Base-by-base conservation (phyloP, 2,113 vertebrate species). In the Myxocyprinus asiaticus region DNA sequence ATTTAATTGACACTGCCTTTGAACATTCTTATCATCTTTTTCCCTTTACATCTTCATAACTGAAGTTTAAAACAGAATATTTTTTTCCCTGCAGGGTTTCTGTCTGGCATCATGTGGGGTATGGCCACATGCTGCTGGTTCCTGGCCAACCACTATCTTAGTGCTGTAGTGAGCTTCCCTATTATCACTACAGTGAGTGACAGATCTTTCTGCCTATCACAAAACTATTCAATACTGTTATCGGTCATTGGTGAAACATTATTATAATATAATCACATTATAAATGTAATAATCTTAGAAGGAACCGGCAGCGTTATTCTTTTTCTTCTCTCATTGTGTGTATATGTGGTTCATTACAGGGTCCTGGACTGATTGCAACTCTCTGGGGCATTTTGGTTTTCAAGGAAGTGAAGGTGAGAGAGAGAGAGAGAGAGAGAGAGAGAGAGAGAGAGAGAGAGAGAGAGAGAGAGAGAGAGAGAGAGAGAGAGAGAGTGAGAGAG, bases 81-180 rank as follows among this genome's bases (percentile, higher is more conserved):
- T 7, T 44, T 42, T 65, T 45, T 88, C 48, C 87, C 69, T 81
- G 79, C 50, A 96, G 95, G 94, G 4, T 94, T 95, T 88, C 74
- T 90, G 67, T 95, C 94, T 10, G 95, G 95, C 43, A 42, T 93
- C 10, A 92, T 96, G 69, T 96, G 95, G 95, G 94, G 91, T 2
- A 83, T 94, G 59, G 94, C 94, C 42, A 94, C 83, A 66, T 96
- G 94, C 88, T 95, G 93, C 83, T 96, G 95, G 94, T 94, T 96
- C 81, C 64, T 96, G 76, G 94, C 95, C 56, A 96, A 96, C 82
- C 89, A 89, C 64, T 93, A 93, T 82, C 94, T 96, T 72, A 94
- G 93, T 63, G 89, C 95, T 11, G 92, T 94, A 6, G 89, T 96
- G 89, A 95, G 94, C 85, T 96, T 95, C 81, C 95, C 95, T 2